Base-by-base conservation (phyloP, 2,797 vertebrate genomes). In the Rallus crepitans region DNA sequence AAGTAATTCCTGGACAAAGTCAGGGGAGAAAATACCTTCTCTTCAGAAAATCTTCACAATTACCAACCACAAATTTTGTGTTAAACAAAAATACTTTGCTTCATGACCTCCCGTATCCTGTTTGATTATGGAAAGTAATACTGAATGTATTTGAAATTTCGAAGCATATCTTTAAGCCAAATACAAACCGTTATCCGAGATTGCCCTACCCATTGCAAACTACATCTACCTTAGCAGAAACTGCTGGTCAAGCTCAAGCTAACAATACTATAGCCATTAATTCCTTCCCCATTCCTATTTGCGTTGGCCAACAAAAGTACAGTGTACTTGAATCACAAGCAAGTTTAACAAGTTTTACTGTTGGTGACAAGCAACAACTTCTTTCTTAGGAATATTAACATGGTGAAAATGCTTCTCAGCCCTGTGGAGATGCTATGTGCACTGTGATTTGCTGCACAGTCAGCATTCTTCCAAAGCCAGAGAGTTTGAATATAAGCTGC, bases 401-500 rank as follows among this genome's bases (percentile, higher is more conserved):
- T 9, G 12, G 12, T 56, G 40, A 92, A 87, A 79, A 27, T 30
- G 82, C 39, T 88, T 86, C 11, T 69, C 27, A 37, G 39, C 28
- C 64, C 75, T 72, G 6, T 55, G 50, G 59, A 69, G 77, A 81
- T 89, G 47, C 30, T 69, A 33, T 3, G 42, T 27, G 47, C 27
- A 57, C 61, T 21, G 23, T 19, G 27, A 70, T 35, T 80, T 91
- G 28, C 45, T 86, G 28, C 31, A n/a, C 42, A 92, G 40, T 76
- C 69, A 69, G 70, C n/a, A 47, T 23, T 50, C 40, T 82, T 50
- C 47, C 20, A 50, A 76, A 93, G 55, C 14, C 45, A 45, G 50
- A 53, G 45, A 71, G 31, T 66, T 55, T 59, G 70, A 89, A 82
- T 63, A 70, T 63, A 89, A 92, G 31, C 70, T 87, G 81, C 31